These are phyloP conservation scores for Trididemnum nubilum DNA, from an alignment of 23 tunicate species.

Conservation along the genomic window DNA sequence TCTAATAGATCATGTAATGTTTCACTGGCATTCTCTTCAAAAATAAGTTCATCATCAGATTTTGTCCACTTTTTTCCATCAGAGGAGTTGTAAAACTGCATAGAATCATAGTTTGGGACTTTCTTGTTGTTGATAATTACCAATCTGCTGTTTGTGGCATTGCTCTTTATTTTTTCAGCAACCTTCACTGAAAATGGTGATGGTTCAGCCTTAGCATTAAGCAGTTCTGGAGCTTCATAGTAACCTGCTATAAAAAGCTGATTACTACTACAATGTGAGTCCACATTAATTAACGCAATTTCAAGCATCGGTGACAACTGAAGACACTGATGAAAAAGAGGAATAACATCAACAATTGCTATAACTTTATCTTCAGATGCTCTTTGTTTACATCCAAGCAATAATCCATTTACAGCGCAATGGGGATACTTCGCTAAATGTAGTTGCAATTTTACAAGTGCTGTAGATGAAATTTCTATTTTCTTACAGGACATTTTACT, in stretches of 20 bases:
- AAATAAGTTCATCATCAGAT: constrained; percentile 20
- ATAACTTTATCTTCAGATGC: constrained; percentile 36
- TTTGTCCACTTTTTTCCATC: constrained; percentile 60
- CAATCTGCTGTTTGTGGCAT: constrained; percentile 38
- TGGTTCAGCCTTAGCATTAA: constrained; percentile 39
- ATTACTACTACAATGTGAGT: constrained; percentile 59
- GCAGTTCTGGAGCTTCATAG: constrained; percentile 72
- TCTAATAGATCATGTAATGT: constrained; percentile 47
- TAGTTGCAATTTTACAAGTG: constrained; percentile 81
- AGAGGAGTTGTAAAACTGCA: constrained; percentile 45
- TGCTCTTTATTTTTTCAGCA: constrained; percentile 65
- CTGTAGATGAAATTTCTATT: constrained; percentile 58
- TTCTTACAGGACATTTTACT: constrained; percentile 65
- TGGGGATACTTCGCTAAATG: constrained; percentile 95
- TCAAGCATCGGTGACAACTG: constrained; percentile 92
- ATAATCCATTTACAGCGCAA: constrained; percentile 88
- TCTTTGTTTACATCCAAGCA: constrained; percentile 68
- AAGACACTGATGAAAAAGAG: constrained; percentile 86
- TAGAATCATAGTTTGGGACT: constrained; percentile 55
- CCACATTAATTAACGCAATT: constrained; percentile 76
- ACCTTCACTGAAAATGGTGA: constrained; percentile 37
- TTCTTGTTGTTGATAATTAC: constrained; percentile 63
- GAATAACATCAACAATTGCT: constrained; percentile 72
- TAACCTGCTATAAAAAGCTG: constrained; percentile 86
- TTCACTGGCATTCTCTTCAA: constrained; percentile 45